Evolutionary conservation across 2,888 invertebrate genomes (phyloP), one percentile per base, ranked within the genome.

Genomic region (Imbricaverruca yamaguchii): DNA sequence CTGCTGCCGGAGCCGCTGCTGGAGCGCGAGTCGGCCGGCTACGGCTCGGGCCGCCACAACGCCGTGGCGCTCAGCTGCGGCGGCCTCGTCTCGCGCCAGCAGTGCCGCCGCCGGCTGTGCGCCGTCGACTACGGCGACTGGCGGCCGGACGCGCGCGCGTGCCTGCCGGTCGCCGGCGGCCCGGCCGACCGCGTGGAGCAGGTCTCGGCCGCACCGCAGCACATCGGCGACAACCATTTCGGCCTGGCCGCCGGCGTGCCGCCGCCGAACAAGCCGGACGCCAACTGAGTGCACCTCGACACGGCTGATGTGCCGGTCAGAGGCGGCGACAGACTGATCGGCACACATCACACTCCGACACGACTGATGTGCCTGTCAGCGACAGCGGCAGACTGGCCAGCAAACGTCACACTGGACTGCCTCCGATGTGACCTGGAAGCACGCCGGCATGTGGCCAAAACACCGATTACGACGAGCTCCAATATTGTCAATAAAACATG

Each of bases 11-110:
- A 74, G 21, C 21, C 55, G 53, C 18, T 53, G 53, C 55, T 74
- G 21, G 74, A 74, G 8, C 74, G 21, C 9, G 74, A 74, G 74
- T 74, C 74, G 74, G 10, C 1, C 21, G 55, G 55, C 74, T 74
- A 74, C 74, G 74, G 74, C 53, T 55, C 74, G 9, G 74, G 74
- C 55, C 74, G 74, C 9, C 74, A 74, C 53, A 74, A 74, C 74
- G 7, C 55, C 13, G 74, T 74, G 74, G 53, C 55, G 74, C 53
- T 21, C 18, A 74, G 74, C 74, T 74, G 74, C 74, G 13, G 55
- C 18, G 74, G 74, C 1, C 55, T 74, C 21, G 74, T 55, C 10
- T 21, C 53, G 8, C 53, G 15, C 13, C 74, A 74, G 74, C 1
- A 39, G 0, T 10, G 21, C 21, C 53, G 74, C 10, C 74, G 53